Base-by-base conservation (phyloP, 2,113 vertebrate species). In the Grus americana region DNA sequence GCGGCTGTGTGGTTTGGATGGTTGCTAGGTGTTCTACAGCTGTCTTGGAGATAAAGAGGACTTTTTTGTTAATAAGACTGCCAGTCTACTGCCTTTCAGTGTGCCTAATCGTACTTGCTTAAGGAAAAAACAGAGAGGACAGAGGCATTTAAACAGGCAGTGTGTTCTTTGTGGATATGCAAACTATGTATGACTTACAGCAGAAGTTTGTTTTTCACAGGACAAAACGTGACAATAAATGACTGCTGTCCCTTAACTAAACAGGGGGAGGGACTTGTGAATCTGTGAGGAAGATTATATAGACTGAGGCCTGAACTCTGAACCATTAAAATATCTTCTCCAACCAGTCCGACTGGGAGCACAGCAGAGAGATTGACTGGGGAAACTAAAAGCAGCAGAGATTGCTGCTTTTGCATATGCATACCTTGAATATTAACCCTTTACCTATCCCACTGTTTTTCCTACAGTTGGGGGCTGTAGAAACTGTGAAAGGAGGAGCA, bases 271-370 rank as follows among this genome's bases (percentile, higher is more conserved):
- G 30, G 42, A 36, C 38, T 49, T 73, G 12, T 18, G 62, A 36
- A 42, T 75, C 62, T 76, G 73, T 44, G 22, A 82, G 78, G 57
- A 61, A 42, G 30, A 65, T 84, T 40, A 32, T 24, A 12, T 3
- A 52, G 40, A 57, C 52, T 26, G 58, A 70, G 58, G 32, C 20
- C 54, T 90, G 78, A 95, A 72, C 90, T 15, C 54, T 90, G 78
- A 95, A 72, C 90, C n/a, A 55, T 49, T 79, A 18, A 96, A 85
- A 57, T 85, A 70, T 10, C 92, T 96, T 87, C 81, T 90, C 74
- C 32, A 76, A 88, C 93, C 90, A 95, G 93, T 96, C 78, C 7
- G 58, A 82, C 90, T 61, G 58, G 94, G 80, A 95, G 30, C 36
- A 72, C 29, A 81, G 27, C n/a, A 78, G 61, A 47, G 26, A 40